Base-by-base conservation (phyloP, 2,888 invertebrate species). In the Rhagophthalmus giganteus region DNA sequence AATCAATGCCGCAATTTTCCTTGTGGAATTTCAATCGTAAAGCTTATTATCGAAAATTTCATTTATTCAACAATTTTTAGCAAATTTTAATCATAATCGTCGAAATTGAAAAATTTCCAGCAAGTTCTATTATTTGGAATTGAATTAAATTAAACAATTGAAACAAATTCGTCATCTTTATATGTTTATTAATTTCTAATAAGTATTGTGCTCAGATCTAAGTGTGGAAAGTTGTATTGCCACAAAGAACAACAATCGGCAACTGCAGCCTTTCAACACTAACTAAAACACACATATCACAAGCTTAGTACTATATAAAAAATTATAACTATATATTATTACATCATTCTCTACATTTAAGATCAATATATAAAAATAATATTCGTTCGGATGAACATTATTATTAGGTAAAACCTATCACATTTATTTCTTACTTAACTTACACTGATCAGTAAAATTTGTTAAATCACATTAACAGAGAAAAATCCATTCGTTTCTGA, bases 341-440 rank as follows among this genome's bases (percentile, higher is more conserved):
- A 49, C 44, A 52, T 45, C n/a, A n/a, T 51, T 30, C 46, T 46
- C 52, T 56, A 52, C 49, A 45, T 49, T 57, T 55, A 54, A 58
- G 52, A 50, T 50, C 49, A 56, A 41, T 47, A 55, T 58, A 57
- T 55, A 60, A 59, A 61, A 60, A 61, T 60, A 61, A 60, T 60
- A 61, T 56, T 54, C 56, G 46, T 61, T 58, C 58, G 54, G 47
- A 44, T 58, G 51, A 54, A 51, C 57, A 55, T 54, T 48, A 47
- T 51, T 59, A 58, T 54, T 54, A 60, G 50, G 41, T 54, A 50
- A 52, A 42, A 48, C 53, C 46, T 53, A 55, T 59, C 58, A 51
- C 57, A 54, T 54, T 54, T 57, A 58, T 57, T 56, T 53, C 52
- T 55, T 58, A 57, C 58, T 58, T 58, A 61, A 58, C 49, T 45